A percentile compares a stretch with the other conserved stretches of the same genome.
These are phyloP conservation scores for Berghia stephanieae DNA, from an alignment of 1,140 invertebrate genomes.

Conservation along the genomic window DNA sequence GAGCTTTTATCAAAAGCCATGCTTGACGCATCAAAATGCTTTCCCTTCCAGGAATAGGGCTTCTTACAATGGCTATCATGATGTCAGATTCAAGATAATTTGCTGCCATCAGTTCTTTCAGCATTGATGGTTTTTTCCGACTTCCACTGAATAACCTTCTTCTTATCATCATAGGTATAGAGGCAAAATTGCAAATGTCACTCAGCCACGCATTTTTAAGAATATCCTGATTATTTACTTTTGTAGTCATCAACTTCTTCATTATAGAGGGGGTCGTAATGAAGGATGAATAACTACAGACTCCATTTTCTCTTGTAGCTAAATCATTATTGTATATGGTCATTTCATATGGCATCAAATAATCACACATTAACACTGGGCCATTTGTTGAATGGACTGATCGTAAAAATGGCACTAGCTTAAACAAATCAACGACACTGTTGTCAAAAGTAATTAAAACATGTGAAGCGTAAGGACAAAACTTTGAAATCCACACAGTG, in stretches of 20 bases:
- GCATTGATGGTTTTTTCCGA: conserved; percentile 26
- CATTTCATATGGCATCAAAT: too few relatives aligned
- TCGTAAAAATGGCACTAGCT: conserved; percentile 66
- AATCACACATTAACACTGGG: too few relatives aligned
- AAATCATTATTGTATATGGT: too few relatives aligned
- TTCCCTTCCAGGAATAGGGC: conserved; percentile 37
- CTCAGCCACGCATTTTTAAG: too few relatives aligned
- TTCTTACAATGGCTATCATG: conserved; percentile 39
- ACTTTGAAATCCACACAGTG: conserved; percentile 76
- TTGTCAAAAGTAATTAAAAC: conserved; percentile 90
- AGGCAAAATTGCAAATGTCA: too few relatives aligned
- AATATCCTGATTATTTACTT: too few relatives aligned
- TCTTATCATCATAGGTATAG: too few relatives aligned
- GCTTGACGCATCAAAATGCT: conserved; percentile 36
- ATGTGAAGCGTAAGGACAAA: conserved; percentile 74
- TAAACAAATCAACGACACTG: conserved; percentile 80
- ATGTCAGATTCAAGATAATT: conserved; percentile 30
- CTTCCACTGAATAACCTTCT: conserved; percentile 43
- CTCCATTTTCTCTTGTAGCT: too few relatives aligned
- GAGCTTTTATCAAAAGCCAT: conserved; percentile 37
- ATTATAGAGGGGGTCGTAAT: too few relatives aligned
- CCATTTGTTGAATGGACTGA: too few relatives aligned
- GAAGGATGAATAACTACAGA: too few relatives aligned
- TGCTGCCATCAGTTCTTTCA: conserved; percentile 32
- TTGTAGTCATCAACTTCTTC: too few relatives aligned